These are phyloP conservation scores for Cistogaster globosa DNA, from an alignment of 2,888 invertebrate species.

Conservation along the genomic window DNA sequence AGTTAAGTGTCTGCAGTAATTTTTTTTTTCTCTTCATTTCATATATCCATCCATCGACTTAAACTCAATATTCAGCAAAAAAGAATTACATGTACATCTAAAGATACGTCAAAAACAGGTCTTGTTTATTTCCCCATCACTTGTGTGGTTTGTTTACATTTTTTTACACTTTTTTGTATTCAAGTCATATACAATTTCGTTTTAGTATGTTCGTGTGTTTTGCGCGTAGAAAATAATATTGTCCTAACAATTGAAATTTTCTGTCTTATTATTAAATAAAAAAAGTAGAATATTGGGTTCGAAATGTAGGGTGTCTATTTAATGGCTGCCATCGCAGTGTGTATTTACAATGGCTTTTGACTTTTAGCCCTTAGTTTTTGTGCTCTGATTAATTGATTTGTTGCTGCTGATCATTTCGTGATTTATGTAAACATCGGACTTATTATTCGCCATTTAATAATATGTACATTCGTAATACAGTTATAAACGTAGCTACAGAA, in stretches of 20 bases:
- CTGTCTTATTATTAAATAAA: not conserved
- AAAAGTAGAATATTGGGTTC: too few relatives aligned
- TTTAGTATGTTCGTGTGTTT: not conserved
- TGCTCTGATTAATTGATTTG: too few relatives aligned
- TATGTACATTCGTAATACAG: too few relatives aligned
- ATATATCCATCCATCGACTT: not conserved
- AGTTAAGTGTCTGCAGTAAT: not conserved
- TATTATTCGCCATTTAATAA: too few relatives aligned
- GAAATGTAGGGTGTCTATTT: too few relatives aligned
- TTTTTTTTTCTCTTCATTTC: not conserved
- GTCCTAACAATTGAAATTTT: not conserved
- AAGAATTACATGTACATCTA: not conserved
- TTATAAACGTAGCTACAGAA: too few relatives aligned
- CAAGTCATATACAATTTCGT: not conserved
- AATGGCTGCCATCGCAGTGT: too few relatives aligned
- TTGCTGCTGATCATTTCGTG: too few relatives aligned
- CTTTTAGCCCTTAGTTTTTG: too few relatives aligned
- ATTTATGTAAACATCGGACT: too few relatives aligned
- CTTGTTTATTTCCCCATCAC: not conserved
- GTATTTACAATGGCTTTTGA: too few relatives aligned
- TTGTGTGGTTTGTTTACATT: constrained; percentile 27
- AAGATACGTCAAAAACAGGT: not conserved
- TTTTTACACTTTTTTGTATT: not conserved
- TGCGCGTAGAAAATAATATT: not conserved
- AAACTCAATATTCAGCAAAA: not conserved